Percentiles rank a stretch among this genome's conserved stretches.
phyloP scores from a whole-genome alignment of 2,113 vertebrate genomes.

The Noctilio leporinus region DNA sequence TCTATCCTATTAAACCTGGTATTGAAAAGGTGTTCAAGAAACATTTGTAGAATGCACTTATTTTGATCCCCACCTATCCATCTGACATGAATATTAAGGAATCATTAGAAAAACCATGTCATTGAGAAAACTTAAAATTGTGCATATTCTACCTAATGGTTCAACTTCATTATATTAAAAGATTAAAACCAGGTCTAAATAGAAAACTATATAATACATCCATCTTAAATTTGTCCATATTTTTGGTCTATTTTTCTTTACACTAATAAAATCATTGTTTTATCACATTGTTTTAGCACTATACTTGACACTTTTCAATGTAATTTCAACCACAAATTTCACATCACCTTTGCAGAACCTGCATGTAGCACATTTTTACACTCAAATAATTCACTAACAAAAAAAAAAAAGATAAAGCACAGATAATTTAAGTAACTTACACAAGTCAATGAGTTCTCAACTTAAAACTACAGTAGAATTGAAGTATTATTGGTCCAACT shows the following conservation, averaged over 20 bases:
- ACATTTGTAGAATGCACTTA: not conserved
- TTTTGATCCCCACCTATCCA: not conserved
- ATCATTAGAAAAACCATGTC: not conserved
- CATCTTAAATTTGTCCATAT: not conserved
- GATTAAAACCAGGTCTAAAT: not conserved
- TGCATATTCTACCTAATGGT: not conserved
- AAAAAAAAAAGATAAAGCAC: not conserved
- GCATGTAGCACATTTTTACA: not conserved
- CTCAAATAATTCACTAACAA: not conserved
- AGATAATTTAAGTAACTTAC: not conserved
- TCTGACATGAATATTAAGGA: slow-evolving; percentile 4
- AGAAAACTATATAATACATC: not conserved
- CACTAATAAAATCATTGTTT: not conserved
- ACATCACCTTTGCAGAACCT: not conserved
- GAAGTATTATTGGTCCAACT: not conserved
- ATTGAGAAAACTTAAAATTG: not conserved
- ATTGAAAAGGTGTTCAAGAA: not conserved
- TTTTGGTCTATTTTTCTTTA: not conserved
- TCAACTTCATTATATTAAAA: not conserved
- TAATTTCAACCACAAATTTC: not conserved
- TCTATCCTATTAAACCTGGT: not conserved
- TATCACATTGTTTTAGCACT: not conserved
- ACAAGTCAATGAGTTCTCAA: not conserved
- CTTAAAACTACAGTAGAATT: not conserved
- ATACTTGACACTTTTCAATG: not conserved